Evolutionary conservation across 2,888 invertebrate genomes (phyloP), one percentile per base, ranked within the genome.

Genomic region (Sericinus montela): DNA sequence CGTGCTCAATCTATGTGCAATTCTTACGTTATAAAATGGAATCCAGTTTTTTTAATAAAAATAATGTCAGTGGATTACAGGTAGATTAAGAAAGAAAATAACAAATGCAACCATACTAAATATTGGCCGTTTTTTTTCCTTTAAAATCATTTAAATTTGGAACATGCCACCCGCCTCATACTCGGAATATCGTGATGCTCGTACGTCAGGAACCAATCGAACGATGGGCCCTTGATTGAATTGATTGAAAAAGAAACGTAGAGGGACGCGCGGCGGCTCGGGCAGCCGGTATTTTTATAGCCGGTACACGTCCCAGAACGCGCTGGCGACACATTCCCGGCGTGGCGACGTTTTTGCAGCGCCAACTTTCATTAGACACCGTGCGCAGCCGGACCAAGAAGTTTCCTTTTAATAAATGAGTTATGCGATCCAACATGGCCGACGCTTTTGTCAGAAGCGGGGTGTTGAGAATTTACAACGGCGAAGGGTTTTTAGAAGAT

Each of bases 381-480:
- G 77, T 72, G 70, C 73, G 74, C 80, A 74, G 73, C 74, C 69
- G 67, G 76, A 76, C 78, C 69, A 70, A 75, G 70, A 75, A 77
- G 79, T 78, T 80, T 80, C 79, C 79, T 81, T 83, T 79, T 82
- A 83, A 81, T 83, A 85, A 84, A 85, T 82, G 82, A 84, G 80
- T 84, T 82, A 82, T 82, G 80, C 81, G 75, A 81, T 76, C 70
- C 80, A 83, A 85, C 73, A 82, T 82, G 80, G 80, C 81, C 68
- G 80, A 80, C 67, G 60, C 63, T 63, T 65, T 72, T 67, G 71
- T 72, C 72, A 67, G 66, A 65, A 69, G 66, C 69, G 65, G 69
- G n/a, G 77, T 77, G 79, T 79, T 73, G 73, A 69, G 75, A 81
- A 77, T 75, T 74, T 73, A 75, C 70, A 70, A 72, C 67, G 63